Conservation (phyloP, 2,888 invertebrate genomes). For the Plebejus melissa region DNA sequence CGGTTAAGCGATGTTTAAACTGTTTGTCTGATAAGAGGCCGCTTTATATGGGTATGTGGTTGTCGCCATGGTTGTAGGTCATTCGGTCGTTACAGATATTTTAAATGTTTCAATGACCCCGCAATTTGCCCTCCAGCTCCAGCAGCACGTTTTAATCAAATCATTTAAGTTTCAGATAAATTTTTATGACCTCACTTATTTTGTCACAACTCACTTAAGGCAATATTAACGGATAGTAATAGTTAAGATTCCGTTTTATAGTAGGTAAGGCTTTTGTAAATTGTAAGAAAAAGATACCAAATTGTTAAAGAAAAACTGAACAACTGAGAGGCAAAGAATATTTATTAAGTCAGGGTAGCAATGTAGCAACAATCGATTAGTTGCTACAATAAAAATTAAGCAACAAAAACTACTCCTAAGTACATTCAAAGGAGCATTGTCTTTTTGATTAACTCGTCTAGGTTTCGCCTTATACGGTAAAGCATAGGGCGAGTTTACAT, state of each 20-base stretch:
- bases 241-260: no score
- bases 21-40: not conserved
- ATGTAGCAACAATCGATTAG: conserved; percentile 4
- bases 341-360: not conserved
- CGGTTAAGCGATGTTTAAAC: conserved; percentile 16
- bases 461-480: conserved; percentile 15
- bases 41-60: conserved; percentile 7
- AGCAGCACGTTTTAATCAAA: not conserved
- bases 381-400: conserved; percentile 21
- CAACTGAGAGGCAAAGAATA: not conserved
- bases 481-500: conserved; percentile 4
- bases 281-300: not conserved
- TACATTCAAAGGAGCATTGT: conserved; percentile 17
- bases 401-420: conserved; percentile 16
- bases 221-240: not conserved
- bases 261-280: no score
- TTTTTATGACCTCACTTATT: not conserved
- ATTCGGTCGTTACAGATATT: conserved; percentile 13
- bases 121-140: not conserved
- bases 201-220: not conserved
- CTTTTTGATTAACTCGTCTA: conserved; percentile 27
- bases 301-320: not conserved
- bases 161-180: not conserved
- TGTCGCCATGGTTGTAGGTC: conserved; percentile 10
- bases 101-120: conserved; percentile 10